Base-by-base conservation (phyloP, 53 echinoderm and acorn worm genomes). In the Stichopus horrens region DNA sequence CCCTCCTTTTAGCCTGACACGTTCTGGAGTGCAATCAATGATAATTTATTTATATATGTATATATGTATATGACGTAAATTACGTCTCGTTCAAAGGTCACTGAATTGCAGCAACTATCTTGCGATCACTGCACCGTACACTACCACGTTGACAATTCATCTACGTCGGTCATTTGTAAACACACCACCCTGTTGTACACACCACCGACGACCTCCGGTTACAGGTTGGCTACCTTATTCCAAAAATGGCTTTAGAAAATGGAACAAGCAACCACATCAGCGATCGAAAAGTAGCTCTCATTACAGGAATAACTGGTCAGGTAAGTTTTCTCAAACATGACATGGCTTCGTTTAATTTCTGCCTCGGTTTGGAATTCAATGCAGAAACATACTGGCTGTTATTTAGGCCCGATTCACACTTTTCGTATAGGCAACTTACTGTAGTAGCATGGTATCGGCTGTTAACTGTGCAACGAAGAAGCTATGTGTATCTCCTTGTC, bases 261-360 rank as follows among this genome's bases (percentile, higher is more conserved):
- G 90, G 87, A 53, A 59, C 92, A 20, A 68, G 55, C 11, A 74
- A 55, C 23, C 67, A 88, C 19, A 86, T 23, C 57, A 74, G 55
- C 21, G 76, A 73, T 6, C 53, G 76, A 37, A 93, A 92, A 87
- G 89, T 96, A 75, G 99, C 99, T 58, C 93, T 99, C 21, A 94
- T 99, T 57, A 99, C 99, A 58, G 99, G 99, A 67, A 99, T 99
- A 37, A 99, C 99, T 21, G 99, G 99, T 53, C 99, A 99, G 92
- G 99, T 99, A 93, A 89, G 94, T 89, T 52, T 71, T 71, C 71
- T 71, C 19, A 6, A 71, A 18, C n/a, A 71, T 71, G 7, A 7
- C 14, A 71, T 71, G 16, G 71, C 71, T 71, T 71, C 71, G 71
- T 71, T 71, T 20, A 71, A 71, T 71, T 71, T 71, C 71, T 71